A percentile compares a stretch with the other conserved stretches of the same genome.
Evolutionary conservation across 2,113 vertebrate species (phyloP).

Genomic region (Choloepus hoffmanni): DNA sequence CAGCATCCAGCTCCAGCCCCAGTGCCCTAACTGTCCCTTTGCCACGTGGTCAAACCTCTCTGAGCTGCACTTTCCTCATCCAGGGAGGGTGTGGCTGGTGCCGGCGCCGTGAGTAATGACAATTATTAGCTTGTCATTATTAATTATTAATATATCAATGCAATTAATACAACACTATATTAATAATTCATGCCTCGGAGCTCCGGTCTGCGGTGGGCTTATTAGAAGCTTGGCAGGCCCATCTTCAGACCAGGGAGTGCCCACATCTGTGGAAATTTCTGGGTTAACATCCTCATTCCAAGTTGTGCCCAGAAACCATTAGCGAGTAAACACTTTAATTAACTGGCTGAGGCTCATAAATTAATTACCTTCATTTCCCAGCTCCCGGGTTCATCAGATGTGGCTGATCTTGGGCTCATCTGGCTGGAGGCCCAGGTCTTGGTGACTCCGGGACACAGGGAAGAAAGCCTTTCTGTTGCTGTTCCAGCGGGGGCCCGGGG

Average conservation of each 20-base stretch:
- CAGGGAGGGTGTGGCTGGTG: not conserved
- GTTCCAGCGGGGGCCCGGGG: not conserved
- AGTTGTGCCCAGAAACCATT: constrained; percentile 73
- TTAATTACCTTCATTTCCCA: not conserved
- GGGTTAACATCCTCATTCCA: constrained; percentile 69
- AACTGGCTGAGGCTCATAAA: constrained; percentile 74
- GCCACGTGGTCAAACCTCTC: accelerated
- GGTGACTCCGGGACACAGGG: accelerated
- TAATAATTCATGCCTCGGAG: not conserved
- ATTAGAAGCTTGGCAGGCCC: not conserved
- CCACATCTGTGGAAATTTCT: constrained; percentile 61
- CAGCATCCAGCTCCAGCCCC: accelerated
- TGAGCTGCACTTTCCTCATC: not conserved
- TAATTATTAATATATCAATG: constrained; percentile 62
- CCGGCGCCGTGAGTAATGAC: not conserved
- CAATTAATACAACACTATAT: not conserved
- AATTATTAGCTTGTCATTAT: not conserved
- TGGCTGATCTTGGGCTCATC: not conserved
- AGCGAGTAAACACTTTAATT: constrained; percentile 82
- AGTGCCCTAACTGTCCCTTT: not conserved
- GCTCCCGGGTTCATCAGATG: not conserved
- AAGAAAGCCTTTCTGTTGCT: not conserved
- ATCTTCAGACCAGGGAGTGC: not conserved
- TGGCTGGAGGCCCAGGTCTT: not conserved
- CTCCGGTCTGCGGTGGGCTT: not conserved